Evolutionary conservation across 1,140 invertebrate species (phyloP), one percentile per base, ranked within the genome.

Genomic region (Harlomillsia oculata): DNA sequence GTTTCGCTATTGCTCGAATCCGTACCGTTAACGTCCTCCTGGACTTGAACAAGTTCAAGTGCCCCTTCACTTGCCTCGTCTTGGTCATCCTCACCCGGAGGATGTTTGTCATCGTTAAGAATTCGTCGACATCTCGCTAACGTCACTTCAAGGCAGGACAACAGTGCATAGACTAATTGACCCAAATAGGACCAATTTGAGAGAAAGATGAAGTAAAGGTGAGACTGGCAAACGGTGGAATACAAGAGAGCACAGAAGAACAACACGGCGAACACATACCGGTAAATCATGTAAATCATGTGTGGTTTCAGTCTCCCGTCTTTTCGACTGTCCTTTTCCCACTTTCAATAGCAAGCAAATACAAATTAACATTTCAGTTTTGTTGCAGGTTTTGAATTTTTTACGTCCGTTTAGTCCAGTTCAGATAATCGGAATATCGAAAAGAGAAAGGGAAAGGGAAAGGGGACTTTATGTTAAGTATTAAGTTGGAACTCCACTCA

Each of bases 171-270:
- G 3, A 20, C 14, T 9, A 32, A 20, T 48, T 48, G 45, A 9
- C 13, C 13, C 8, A 48, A 20, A 13, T 20, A 32, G 14, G 45
- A 48, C 45, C 45, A 48, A 13, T 48, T 48, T 9, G 45, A 32
- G 3, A 48, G 18, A 18, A 48, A 48, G 14, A 48, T 48, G n/a
- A 48, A 48, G 29, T 48, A 48, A 11, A 48, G 28, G 9, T 32
- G 9, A 30, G 45, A 16, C 14, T 30, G 45, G n/a, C 45, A 48
- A 32, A 9, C 14, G 2, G 29, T 32, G 1, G 45, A 48, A 14
- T 48, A 48, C 30, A 48, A 21, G 21, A 48, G 9, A 8, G 29
- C 16, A 5, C 18, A 16, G 1, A 48, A 9, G 18, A 48, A 48
- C n/a, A 20, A 4, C 2, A 18, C 4, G 20, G 20, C 30, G 16